Percentiles rank a stretch among this genome's conserved stretches.
phyloP scores from a whole-genome alignment of 2,888 invertebrate genomes.

The Dastarcus helophoroides region DNA sequence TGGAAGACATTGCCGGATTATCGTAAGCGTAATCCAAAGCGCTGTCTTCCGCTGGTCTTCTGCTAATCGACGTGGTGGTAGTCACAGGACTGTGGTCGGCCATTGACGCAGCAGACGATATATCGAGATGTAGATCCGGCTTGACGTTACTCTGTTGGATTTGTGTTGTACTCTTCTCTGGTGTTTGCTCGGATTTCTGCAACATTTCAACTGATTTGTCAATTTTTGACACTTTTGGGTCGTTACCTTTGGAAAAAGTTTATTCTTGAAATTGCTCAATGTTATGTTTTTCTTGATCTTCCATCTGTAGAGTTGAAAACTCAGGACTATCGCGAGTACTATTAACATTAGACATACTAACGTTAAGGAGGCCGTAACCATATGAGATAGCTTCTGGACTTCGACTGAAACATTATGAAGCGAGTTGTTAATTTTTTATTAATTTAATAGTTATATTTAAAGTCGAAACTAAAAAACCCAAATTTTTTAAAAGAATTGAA shows the following conservation, averaged over 20 bases:
- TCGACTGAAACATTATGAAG: constrained; percentile 21
- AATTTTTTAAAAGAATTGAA: not conserved
- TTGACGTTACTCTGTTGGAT: constrained; percentile 4
- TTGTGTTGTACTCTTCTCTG: constrained; percentile 4
- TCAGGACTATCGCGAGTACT: constrained; percentile 19
- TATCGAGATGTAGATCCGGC: constrained; percentile 23
- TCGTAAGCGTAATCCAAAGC: constrained; percentile 69
- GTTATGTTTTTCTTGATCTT: constrained; percentile 31
- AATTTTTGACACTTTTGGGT: too few species aligned
- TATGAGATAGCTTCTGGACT: constrained; percentile 25
- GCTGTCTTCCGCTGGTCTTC: constrained; percentile 66
- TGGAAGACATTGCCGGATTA: constrained; percentile 52
- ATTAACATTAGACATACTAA: constrained; percentile 27
- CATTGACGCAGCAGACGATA: constrained; percentile 18
- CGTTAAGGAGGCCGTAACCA: constrained; percentile 26
- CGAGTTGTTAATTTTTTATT: constrained; percentile 3
- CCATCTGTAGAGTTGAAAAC: constrained; percentile 29
- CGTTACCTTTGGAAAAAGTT: too few species aligned
- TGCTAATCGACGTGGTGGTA: constrained; percentile 57
- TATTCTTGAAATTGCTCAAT: constrained; percentile 24
- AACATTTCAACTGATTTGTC: too few species aligned
- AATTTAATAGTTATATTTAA: not conserved
- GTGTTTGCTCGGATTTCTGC: constrained; percentile 6
- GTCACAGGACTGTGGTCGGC: constrained; percentile 39
- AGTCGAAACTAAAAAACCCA: not conserved